Evolutionary conservation across 2,888 invertebrate genomes (phyloP).

Genomic region (Antheraea yamamai): DNA sequence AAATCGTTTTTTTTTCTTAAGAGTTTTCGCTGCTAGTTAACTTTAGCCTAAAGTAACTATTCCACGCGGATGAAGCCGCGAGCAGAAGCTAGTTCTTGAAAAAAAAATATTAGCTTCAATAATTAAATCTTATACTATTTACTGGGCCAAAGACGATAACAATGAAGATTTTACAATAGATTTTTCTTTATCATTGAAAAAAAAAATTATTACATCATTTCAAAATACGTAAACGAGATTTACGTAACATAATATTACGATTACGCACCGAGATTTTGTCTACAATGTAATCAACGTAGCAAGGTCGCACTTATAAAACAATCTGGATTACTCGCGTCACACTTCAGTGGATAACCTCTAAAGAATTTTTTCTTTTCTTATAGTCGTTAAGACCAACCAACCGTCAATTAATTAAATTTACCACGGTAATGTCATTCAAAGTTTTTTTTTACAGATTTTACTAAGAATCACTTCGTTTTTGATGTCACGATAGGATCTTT

Average conservation of each 20-base stretch:
- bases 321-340: not conserved
- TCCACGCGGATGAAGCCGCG: no score
- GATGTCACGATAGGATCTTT: no score
- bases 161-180: not conserved
- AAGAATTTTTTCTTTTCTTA: not conserved
- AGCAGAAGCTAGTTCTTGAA: not conserved
- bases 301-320: not conserved
- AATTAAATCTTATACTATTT: not conserved
- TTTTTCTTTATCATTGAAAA: not conserved
- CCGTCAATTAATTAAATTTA: not conserved
- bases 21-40: no score
- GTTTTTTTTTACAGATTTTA: not conserved
- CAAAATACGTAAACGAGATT: not conserved
- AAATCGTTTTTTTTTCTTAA: no score
- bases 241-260: not conserved
- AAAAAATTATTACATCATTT: not conserved
- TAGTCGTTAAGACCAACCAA: not conserved
- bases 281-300: slow-evolving; percentile 1
- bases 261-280: not conserved
- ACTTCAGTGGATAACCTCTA: not conserved
- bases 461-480: no score
- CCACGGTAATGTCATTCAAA: not conserved
- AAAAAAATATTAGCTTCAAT: not conserved
- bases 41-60: no score
- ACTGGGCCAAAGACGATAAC: not conserved